Evolutionary conservation across 2,888 invertebrate species (phyloP), one percentile per base, ranked within the genome.

Genomic region (Podotricha telesiphe): DNA sequence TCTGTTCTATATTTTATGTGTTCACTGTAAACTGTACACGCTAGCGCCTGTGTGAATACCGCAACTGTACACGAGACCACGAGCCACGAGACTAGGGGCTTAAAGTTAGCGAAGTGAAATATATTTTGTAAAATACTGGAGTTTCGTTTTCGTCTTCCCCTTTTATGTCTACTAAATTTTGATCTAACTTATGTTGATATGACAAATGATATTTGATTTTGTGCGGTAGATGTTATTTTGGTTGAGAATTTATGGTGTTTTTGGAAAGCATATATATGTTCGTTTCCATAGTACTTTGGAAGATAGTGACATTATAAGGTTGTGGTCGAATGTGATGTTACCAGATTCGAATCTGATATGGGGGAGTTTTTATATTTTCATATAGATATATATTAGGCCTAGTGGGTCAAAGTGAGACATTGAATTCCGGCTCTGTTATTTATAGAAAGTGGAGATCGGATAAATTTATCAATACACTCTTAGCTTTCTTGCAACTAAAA

Each of bases 21-120:
- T 53, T 28, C 22, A 53, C 22, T 28, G 28, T 28, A 55, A 17
- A 55, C n/a, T 34, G 34, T 55, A n/a, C 53, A n/a, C 28, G 19
- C 53, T 3, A 51, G 42, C 42, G 59, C n/a, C 59, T 59, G 42
- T 45, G 59, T 42, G 42, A 7, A 59, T 45, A 59, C 59, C 59
- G n/a, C 59, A 59, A n/a, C 59, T 58, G n/a, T n/a, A n/a, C n/a
- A n/a, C n/a, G n/a, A n/a, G 28, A 28, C 20, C n/a, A 59, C 15
- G 42, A 22, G 59, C 3, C n/a, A 15, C 40, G 37, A n/a, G 42
- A 19, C 34, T 28, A 55, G 59, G 4, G 59, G 42, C 59, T 59
- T 22, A 8, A 45, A 59, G 59, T 59, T 42, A n/a, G 22, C 42
- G 22, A 59, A 59, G 58, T 58, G 40, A 20, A 20, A 58, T 58